These are phyloP conservation scores for Drosophila ustulata DNA, from an alignment of 2,888 invertebrate genomes.

Conservation along the genomic window DNA sequence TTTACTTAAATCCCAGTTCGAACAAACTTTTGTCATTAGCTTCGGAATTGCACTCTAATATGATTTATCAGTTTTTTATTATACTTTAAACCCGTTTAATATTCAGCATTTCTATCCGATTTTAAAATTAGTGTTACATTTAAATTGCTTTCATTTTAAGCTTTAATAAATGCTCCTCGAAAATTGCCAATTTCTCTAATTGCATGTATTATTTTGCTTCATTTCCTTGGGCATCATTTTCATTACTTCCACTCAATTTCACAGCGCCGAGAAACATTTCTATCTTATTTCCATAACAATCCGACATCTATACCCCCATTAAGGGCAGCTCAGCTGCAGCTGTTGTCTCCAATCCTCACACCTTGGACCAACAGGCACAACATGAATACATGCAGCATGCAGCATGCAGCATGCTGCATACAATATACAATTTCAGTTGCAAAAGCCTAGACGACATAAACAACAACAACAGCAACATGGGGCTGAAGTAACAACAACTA, in stretches of 20 bases:
- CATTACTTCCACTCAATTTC: constrained; percentile 18
- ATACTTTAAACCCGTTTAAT: no score
- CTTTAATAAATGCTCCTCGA: not conserved
- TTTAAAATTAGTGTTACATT: not conserved
- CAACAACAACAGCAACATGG: constrained; percentile 23
- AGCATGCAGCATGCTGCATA: constrained; percentile 1
- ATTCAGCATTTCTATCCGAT: no score
- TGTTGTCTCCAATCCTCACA: constrained; percentile 75
- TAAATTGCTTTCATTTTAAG: not conserved
- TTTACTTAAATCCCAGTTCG: no score
- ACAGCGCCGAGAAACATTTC: constrained; percentile 25
- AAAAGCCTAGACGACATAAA: constrained; percentile 38
- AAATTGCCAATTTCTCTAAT: constrained; percentile 21
- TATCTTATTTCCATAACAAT: constrained; percentile 70
- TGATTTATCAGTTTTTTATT: no score
- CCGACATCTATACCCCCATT: constrained; percentile 79
- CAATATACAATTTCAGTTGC: constrained; percentile 52
- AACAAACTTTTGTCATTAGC: no score
- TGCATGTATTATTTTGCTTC: constrained; percentile 23
- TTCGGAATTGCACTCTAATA: no score
- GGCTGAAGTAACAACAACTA: constrained; percentile 57
- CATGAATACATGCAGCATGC: constrained; percentile 19
- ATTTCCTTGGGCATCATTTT: not conserved
- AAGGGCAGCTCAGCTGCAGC: constrained; percentile 75
- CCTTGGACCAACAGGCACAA: constrained; percentile 33